phyloP scores from a whole-genome alignment of 2,888 invertebrate genomes.

The Galerucella pusilla region DNA sequence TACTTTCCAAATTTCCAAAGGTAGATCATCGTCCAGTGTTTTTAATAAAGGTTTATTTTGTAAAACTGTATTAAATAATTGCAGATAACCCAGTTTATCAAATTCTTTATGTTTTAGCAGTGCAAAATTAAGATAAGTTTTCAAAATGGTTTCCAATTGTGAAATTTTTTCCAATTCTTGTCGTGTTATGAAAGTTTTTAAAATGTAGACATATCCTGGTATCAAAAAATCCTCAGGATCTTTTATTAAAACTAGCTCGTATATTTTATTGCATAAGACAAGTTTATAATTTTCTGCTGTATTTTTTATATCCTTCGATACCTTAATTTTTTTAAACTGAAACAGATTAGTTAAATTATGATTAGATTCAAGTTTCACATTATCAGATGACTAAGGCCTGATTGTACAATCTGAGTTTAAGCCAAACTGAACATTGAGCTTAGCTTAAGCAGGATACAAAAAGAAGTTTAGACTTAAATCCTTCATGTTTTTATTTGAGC shows the following conservation, averaged over 20 bases:
- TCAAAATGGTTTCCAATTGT: slow-evolving; percentile 46
- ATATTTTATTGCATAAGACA: slow-evolving; percentile 48
- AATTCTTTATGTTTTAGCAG: slow-evolving; percentile 45
- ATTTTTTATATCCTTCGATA: slow-evolving; percentile 50
- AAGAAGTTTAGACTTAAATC: no score
- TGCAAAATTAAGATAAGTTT: slow-evolving; percentile 48
- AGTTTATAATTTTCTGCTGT: slow-evolving; percentile 47
- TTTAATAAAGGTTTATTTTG: slow-evolving; percentile 54
- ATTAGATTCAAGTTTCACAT: no score
- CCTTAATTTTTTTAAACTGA: slow-evolving; percentile 55
- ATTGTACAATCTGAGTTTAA: no score
- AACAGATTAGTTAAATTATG: slow-evolving; percentile 32
- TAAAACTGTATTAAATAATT: slow-evolving; percentile 57
- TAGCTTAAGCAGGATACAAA: no score
- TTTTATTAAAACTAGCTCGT: slow-evolving; percentile 48
- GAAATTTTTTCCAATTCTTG: slow-evolving; percentile 46
- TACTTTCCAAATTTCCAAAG: slow-evolving; percentile 54
- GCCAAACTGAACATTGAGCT: no score
- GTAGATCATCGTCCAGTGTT: slow-evolving; percentile 49
- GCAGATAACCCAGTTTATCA: slow-evolving; percentile 46
- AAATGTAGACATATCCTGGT: slow-evolving; percentile 44
- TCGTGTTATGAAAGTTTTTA: slow-evolving; percentile 48
- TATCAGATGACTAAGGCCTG: no score
- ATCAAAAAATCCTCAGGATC: slow-evolving; percentile 35
- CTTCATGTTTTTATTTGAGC: no score